Conservation (phyloP, 1,140 invertebrate species). For the Kradibia gibbosae region DNA sequence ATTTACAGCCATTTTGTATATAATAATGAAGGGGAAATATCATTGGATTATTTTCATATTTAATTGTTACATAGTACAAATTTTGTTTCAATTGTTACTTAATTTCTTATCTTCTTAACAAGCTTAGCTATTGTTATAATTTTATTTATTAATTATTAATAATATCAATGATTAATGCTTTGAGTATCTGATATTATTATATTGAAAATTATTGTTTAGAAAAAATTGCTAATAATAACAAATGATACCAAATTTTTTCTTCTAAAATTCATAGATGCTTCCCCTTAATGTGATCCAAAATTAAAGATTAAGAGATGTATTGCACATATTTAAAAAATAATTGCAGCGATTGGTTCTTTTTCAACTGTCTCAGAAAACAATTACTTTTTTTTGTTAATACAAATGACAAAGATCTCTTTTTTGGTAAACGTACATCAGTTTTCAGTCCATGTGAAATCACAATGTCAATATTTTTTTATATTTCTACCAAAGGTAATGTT, state of each 20-base stretch:
- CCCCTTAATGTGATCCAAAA: neutral
- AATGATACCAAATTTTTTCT: neutral
- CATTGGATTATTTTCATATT: neutral
- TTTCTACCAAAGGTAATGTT: slow-evolving; percentile 43
- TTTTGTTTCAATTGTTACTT: neutral
- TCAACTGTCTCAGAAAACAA: neutral
- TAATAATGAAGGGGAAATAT: slow-evolving; percentile 4
- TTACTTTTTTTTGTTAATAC: neutral
- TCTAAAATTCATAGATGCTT: neutral
- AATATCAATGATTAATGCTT: neutral
- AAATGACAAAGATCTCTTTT: slow-evolving; percentile 13
- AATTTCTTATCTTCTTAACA: neutral
- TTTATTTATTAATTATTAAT: neutral
- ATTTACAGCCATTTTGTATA: slow-evolving; percentile 8
- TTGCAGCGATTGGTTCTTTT: neutral
- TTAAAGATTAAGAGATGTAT: neutral
- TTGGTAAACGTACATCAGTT: neutral
- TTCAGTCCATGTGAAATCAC: slow-evolving; percentile 7
- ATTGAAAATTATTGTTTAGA: no score
- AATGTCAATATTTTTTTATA: slow-evolving; percentile 40
- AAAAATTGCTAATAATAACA: neutral
- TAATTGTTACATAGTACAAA: neutral
- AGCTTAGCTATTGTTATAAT: neutral
- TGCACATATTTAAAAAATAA: neutral
- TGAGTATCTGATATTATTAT: no score